These are phyloP conservation scores for Cotesia glomerata DNA, from an alignment of 1,140 invertebrate species.

Conservation along the genomic window DNA sequence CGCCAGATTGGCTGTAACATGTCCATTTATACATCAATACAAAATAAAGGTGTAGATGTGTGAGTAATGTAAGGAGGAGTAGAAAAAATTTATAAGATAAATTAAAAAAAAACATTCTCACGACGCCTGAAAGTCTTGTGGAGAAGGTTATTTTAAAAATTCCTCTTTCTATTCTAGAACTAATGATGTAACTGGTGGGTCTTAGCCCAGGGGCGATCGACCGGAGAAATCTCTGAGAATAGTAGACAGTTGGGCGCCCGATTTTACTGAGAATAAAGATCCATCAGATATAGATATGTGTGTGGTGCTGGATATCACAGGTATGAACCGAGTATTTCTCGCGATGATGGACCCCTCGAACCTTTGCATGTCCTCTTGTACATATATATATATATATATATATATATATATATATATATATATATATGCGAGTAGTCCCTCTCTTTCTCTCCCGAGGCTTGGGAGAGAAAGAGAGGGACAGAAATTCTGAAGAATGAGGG, in stretches of 20 bases:
- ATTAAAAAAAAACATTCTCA: background rate
- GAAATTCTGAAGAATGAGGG: slow-evolving; percentile 21
- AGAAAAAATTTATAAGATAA: background rate
- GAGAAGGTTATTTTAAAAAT: slow-evolving; percentile 5
- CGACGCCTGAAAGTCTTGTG: background rate
- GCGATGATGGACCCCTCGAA: slow-evolving; percentile 18
- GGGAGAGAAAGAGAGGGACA: slow-evolving; percentile 21
- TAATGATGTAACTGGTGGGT: slow-evolving; percentile 24
- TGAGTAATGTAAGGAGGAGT: too few relatives aligned
- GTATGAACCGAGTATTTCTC: slow-evolving; percentile 29
- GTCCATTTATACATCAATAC: too few relatives aligned
- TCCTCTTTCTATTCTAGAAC: slow-evolving; percentile 7
- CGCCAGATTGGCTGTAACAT: too few relatives aligned
- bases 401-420: background rate
- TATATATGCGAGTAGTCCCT: too few relatives aligned
- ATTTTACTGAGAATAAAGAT: slow-evolving; percentile 44
- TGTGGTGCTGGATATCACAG: slow-evolving; percentile 32
- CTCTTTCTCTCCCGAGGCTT: too few relatives aligned
- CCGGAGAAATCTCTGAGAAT: slow-evolving; percentile 25
- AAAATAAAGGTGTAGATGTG: slow-evolving; percentile 24
- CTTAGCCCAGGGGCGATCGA: background rate
- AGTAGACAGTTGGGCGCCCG: slow-evolving; percentile 56
- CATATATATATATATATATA: background rate
- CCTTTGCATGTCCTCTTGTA: slow-evolving; percentile 6
- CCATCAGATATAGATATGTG: slow-evolving; percentile 19